Conservation (phyloP, 2,113 vertebrate species). For the Coptodon rendalli region DNA sequence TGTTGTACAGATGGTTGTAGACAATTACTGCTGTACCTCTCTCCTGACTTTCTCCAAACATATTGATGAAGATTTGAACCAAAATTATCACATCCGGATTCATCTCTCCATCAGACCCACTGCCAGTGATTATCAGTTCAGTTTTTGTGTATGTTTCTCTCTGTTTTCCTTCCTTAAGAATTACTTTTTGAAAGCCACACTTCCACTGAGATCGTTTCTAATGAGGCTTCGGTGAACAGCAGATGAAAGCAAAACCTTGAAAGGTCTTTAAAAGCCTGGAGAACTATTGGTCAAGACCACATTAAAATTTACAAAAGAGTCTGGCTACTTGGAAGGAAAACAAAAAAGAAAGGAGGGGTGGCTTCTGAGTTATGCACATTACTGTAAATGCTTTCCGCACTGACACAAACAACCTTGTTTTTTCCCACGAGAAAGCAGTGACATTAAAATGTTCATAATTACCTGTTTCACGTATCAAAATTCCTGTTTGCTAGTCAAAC, state of each 20-base stretch:
- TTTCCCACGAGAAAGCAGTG: neutral
- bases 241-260: neutral
- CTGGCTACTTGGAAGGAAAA: neutral
- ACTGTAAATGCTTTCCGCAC: neutral
- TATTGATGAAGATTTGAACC: neutral
- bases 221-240: neutral
- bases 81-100: neutral
- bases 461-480: neutral
- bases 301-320: neutral
- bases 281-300: neutral
- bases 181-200: neutral
- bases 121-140: neutral
- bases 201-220: neutral
- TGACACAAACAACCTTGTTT: neutral
- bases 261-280: neutral
- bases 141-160: neutral
- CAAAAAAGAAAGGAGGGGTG: neutral
- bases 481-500: neutral
- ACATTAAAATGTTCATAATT: neutral
- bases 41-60: neutral
- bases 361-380: neutral
- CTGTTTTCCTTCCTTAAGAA: neutral
- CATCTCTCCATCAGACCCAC: neutral
- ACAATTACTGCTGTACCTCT: neutral
- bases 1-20: neutral